These are phyloP conservation scores for Leptinotarsa haldemani DNA, from an alignment of 2,888 invertebrate genomes.

Conservation along the genomic window DNA sequence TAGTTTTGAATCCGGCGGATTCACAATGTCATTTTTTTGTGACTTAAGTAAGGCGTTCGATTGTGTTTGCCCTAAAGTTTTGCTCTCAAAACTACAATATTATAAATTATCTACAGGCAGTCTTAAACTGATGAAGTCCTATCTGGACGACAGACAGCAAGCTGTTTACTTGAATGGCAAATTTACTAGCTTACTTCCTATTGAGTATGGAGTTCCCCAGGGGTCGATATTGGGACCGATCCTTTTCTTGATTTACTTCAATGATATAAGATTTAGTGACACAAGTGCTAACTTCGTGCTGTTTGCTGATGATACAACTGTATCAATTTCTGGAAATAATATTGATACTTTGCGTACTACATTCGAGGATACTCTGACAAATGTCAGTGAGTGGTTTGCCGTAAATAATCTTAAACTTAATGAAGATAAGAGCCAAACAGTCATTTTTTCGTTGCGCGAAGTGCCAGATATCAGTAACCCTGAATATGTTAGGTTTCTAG, in stretches of 20 bases:
- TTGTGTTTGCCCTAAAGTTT: constrained; percentile 5
- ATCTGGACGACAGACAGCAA: too few relatives aligned
- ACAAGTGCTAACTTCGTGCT: constrained; percentile 9
- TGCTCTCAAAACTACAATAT: constrained; percentile 18
- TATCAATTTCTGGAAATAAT: not conserved
- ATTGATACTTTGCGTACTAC: not conserved
- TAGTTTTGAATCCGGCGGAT: too few relatives aligned
- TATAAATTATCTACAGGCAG: not conserved
- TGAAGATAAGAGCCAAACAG: not conserved
- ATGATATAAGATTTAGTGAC: constrained; percentile 12
- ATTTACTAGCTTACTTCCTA: too few relatives aligned
- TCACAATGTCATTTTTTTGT: too few relatives aligned
- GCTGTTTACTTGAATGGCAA: too few relatives aligned
- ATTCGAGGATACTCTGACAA: not conserved
- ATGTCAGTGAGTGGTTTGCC: too few relatives aligned
- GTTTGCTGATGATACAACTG: constrained; percentile 13
- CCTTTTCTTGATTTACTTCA: constrained; percentile 16
- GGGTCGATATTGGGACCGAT: not conserved
- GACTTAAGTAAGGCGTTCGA: constrained; percentile 7
- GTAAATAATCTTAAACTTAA: too few relatives aligned
- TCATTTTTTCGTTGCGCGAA: not conserved
- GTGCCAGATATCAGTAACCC: too few relatives aligned
- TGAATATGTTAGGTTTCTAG: too few relatives aligned
- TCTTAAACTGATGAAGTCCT: too few relatives aligned
- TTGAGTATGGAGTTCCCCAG: too few relatives aligned